Evolutionary conservation across 2,888 invertebrate genomes (phyloP).

Genomic region (Eristalis pertinax): DNA sequence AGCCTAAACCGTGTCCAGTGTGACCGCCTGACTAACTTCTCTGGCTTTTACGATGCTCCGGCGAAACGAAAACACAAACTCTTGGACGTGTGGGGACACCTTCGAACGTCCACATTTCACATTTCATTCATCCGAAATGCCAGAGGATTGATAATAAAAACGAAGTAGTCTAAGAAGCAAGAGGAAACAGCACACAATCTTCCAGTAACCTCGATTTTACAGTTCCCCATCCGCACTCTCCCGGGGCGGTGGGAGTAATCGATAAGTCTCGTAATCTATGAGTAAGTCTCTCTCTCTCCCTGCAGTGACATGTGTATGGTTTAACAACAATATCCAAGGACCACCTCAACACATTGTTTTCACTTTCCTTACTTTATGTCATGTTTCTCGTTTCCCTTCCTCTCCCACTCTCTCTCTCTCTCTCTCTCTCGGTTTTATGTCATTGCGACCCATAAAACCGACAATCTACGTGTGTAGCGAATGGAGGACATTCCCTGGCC

Average conservation of each 20-base stretch:
- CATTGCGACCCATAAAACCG: slow-evolving; percentile 21
- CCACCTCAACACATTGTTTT: slow-evolving; percentile 50
- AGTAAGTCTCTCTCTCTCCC: background rate
- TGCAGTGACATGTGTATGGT: background rate
- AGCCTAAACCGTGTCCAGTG: background rate
- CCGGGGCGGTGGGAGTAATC: slow-evolving; percentile 4
- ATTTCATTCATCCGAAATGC: background rate
- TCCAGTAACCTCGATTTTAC: slow-evolving; percentile 21
- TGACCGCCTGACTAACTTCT: no score
- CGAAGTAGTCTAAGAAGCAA: background rate
- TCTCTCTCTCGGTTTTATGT: slow-evolving; percentile 2
- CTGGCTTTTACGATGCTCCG: background rate
- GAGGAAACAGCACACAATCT: no score
- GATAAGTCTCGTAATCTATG: slow-evolving; percentile 29
- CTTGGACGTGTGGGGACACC: background rate
- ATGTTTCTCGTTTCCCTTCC: background rate
- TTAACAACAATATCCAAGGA: slow-evolving; percentile 5
- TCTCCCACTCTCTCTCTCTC: no score
- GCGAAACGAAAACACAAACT: background rate
- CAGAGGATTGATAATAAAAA: slow-evolving; percentile 21
- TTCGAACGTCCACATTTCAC: background rate
- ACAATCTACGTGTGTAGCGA: background rate
- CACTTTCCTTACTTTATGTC: slow-evolving; percentile 36
- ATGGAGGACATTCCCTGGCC: slow-evolving; percentile 15
- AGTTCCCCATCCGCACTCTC: slow-evolving; percentile 1